phyloP scores from a whole-genome alignment of 2,888 invertebrate genomes.

The Agrilus biguttatus region DNA sequence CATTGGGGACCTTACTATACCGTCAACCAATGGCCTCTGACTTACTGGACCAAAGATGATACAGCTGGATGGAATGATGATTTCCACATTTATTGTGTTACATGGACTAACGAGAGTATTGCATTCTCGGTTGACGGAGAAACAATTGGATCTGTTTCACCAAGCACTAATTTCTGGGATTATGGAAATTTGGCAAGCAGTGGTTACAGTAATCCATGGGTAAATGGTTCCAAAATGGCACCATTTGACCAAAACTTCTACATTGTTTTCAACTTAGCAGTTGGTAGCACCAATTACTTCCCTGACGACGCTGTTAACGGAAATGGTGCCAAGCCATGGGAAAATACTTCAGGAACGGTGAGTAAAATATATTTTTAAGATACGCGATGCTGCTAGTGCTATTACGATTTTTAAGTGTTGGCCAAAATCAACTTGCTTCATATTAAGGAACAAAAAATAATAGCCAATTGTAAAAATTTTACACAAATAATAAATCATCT shows the following conservation, averaged over 20 bases:
- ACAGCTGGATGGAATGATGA: slow-evolving; percentile 35
- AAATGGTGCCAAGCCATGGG: slow-evolving; percentile 45
- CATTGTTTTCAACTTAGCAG: slow-evolving; percentile 50
- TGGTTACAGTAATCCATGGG: slow-evolving; percentile 42
- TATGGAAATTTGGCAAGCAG: slow-evolving; percentile 39
- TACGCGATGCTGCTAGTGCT: too few relatives aligned
- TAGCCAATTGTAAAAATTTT: too few relatives aligned
- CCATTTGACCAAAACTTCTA: slow-evolving; percentile 56
- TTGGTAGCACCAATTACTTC: slow-evolving; percentile 49
- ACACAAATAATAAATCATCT: too few relatives aligned
- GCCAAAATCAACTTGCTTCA: too few relatives aligned
- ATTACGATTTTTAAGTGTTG: too few relatives aligned
- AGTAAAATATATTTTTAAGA: slow-evolving; percentile 7
- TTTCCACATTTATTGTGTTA: slow-evolving; percentile 50
- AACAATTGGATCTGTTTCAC: slow-evolving; percentile 36
- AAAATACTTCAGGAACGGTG: slow-evolving; percentile 39
- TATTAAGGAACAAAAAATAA: too few relatives aligned
- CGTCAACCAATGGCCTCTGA: slow-evolving; percentile 37
- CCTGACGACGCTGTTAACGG: slow-evolving; percentile 46
- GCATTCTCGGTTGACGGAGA: slow-evolving; percentile 38
- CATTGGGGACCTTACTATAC: slow-evolving; percentile 50
- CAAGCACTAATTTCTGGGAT: slow-evolving; percentile 50
- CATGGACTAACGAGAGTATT: slow-evolving; percentile 45
- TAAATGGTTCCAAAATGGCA: slow-evolving; percentile 41
- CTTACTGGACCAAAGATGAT: slow-evolving; percentile 32